Conservation (phyloP, 2,888 invertebrate genomes). For the Lasius platythorax region DNA sequence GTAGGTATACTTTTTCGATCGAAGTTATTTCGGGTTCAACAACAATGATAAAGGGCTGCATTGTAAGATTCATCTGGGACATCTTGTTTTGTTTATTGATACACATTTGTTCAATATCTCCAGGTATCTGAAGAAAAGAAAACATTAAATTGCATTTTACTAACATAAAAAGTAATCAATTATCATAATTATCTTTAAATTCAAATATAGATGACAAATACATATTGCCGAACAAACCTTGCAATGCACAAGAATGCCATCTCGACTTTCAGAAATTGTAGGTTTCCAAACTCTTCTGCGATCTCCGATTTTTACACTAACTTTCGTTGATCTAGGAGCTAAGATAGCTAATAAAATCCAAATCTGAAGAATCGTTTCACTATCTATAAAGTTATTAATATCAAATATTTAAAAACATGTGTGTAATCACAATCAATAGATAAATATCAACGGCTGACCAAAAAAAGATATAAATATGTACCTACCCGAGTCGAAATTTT, state of each 20-base stretch:
- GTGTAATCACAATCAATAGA: neutral
- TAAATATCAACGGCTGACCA: neutral
- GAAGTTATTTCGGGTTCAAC: constrained; percentile 5
- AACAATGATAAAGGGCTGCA: neutral
- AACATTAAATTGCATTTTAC: neutral
- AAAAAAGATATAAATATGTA: neutral
- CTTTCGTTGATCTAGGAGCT: constrained; percentile 2
- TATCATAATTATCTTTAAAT: neutral
- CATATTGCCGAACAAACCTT: neutral
- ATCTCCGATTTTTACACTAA: neutral
- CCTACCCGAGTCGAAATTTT: no score
- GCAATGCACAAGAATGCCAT: constrained; percentile 15
- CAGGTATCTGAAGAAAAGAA: neutral
- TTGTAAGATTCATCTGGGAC: constrained; percentile 18
- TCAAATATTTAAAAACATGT: neutral
- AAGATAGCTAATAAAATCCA: neutral
- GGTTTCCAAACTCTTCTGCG: constrained; percentile 11
- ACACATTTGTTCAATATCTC: constrained; percentile 10
- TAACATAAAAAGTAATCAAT: constrained; percentile 2
- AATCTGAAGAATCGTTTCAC: neutral
- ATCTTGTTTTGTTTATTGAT: neutral
- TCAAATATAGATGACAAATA: neutral
- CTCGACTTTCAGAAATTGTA: constrained; percentile 14
- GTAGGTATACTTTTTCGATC: neutral
- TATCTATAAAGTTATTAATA: constrained; percentile 3